These are phyloP conservation scores for Myocastor coypus DNA, from an alignment of 2,113 vertebrate genomes.

Conservation along the genomic window DNA sequence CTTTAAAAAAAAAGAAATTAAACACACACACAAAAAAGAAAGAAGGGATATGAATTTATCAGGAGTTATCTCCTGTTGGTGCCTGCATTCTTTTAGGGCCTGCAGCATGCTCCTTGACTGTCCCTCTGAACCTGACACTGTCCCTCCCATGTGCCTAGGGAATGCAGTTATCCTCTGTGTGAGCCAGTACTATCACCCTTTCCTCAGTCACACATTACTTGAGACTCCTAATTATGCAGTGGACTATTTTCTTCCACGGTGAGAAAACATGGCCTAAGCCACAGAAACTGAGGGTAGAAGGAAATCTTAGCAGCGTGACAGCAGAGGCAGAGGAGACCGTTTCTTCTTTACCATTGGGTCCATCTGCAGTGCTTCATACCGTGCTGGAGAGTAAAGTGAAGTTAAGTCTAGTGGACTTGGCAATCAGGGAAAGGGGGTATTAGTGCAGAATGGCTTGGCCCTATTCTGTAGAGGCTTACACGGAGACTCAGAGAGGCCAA, in stretches of 20 bases:
- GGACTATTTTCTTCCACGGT: slow-evolving; percentile 7
- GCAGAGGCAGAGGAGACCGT: neutral
- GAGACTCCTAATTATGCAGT: neutral
- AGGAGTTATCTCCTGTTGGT: neutral
- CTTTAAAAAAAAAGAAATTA: too few species aligned
- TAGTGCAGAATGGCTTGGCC: neutral
- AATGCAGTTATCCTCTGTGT: neutral
- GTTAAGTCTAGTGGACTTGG: neutral
- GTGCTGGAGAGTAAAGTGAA: neutral
- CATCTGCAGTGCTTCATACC: neutral
- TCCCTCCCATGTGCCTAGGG: neutral
- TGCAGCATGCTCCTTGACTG: neutral
- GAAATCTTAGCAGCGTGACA: neutral
- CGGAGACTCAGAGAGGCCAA: neutral
- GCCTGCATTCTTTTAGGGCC: neutral
- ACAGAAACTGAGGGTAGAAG: slow-evolving; percentile 13
- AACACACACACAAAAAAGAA: too few species aligned
- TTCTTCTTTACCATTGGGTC: slow-evolving; percentile 7
- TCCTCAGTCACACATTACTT: slow-evolving; percentile 14
- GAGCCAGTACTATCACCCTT: slow-evolving; percentile 12
- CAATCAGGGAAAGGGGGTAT: neutral
- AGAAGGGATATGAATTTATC: neutral
- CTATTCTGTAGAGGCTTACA: neutral
- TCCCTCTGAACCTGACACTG: neutral
- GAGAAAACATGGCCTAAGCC: slow-evolving; percentile 22